Conservation (phyloP, 2,113 vertebrate species). For the Archocentrus centrarchus region DNA sequence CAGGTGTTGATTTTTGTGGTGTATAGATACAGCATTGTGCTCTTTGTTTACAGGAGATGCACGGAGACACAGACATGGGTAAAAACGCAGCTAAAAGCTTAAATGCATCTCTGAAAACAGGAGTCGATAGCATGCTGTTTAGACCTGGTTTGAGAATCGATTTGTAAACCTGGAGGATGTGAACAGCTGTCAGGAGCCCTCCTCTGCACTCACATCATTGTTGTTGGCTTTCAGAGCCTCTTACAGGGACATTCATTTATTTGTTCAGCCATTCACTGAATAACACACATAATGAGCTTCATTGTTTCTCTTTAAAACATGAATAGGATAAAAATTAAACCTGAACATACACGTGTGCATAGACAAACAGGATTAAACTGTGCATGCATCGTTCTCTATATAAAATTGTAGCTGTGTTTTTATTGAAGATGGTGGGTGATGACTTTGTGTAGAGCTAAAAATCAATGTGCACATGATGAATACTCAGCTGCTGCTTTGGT, state of each 20-base stretch:
- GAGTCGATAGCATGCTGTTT: neutral
- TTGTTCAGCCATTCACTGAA: neutral
- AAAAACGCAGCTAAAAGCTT: neutral
- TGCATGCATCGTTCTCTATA: neutral
- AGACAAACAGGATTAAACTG: neutral
- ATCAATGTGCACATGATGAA: conserved; percentile 16
- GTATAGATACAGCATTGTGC: fast-evolving
- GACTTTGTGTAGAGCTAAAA: neutral
- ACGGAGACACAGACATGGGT: neutral
- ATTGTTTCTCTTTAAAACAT: too few relatives aligned
- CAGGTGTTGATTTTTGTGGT: neutral
- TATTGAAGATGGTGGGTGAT: neutral
- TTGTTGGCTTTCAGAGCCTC: neutral
- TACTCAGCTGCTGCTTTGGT: neutral
- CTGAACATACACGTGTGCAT: neutral
- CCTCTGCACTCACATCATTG: neutral
- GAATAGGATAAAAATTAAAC: neutral
- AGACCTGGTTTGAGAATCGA: neutral
- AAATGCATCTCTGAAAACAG: neutral
- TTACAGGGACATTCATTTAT: neutral
- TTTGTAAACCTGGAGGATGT: neutral
- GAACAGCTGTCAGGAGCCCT: neutral
- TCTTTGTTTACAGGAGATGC: neutral
- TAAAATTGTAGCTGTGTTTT: neutral
- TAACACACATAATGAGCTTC: too few relatives aligned